Percentiles rank a stretch among this genome's conserved stretches.
Evolutionary conservation across 2,888 invertebrate species (phyloP).

Genomic region (Cryptops parisi): DNA sequence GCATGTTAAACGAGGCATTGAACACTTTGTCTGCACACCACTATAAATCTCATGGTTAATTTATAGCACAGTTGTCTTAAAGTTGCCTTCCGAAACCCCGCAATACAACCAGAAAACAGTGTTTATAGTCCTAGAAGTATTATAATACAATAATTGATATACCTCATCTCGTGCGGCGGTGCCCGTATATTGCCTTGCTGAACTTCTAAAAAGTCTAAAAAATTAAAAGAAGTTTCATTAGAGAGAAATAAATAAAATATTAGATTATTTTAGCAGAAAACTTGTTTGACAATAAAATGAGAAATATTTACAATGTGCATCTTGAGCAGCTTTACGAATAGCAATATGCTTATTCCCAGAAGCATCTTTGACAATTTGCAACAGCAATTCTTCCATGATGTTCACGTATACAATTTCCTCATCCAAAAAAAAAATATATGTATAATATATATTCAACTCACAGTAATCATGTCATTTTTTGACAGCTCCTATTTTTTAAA

Average conservation of each 20-base stretch:
- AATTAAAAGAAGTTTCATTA: conserved; percentile 11
- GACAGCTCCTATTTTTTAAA: no score
- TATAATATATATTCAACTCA: no score
- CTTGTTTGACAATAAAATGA: neutral
- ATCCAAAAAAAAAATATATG: no score
- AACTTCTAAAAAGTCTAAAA: conserved; percentile 58
- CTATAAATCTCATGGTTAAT: neutral
- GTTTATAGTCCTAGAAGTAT: no score
- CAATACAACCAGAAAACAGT: no score
- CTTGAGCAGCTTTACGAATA: conserved; percentile 67
- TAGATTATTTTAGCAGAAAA: conserved; percentile 1
- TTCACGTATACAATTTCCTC: no score
- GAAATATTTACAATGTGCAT: conserved; percentile 54
- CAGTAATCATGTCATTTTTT: no score
- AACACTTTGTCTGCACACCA: no score
- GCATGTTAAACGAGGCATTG: no score
- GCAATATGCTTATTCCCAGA: conserved; percentile 57
- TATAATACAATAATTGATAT: no score
- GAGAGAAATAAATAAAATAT: neutral
- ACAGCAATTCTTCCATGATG: conserved; percentile 73
- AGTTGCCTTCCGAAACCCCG: no score
- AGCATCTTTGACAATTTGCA: conserved; percentile 71
- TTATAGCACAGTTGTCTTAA: neutral
- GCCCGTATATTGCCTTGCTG: conserved; percentile 60
- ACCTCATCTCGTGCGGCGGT: conserved; percentile 63